Evolutionary conservation across 2,888 invertebrate genomes (phyloP), one percentile per base, ranked within the genome.

Genomic region (Leptinotarsa rubiginosa): DNA sequence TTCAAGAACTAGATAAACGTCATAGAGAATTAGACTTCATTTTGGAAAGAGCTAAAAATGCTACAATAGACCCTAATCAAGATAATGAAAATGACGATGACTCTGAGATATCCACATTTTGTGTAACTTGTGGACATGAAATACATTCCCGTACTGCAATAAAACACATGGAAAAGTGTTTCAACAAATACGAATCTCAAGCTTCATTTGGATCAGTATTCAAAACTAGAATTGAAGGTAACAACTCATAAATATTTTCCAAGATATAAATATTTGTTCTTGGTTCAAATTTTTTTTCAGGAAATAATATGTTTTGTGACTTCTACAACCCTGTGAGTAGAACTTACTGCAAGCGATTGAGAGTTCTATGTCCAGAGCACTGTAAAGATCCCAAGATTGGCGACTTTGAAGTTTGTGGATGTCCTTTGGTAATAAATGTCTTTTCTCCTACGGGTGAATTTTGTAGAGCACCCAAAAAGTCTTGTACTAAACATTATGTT

Each of bases 91-190:
- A 91, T 76, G 93, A 93, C 82, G 86, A 85, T 22, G 93, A 93
- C 82, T 91, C 92, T 68, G 93, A 93, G 82, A 92, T 93, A 75
- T 95, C 95, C 69, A 95, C 97, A 91, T 97, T 97, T 87, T 99
- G 99, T 87, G 96, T 98, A 49, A 98, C 98, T 0, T 99, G 99
- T 88, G 98, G 98, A 0, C 96, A 96, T 86, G 98, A 98, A 89
- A 95, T 98, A 75, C 95, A 96, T 86, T 95, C 96, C 0, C 92
- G 94, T 71, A 95, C 96, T 0, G 98, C 97, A 0, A 92, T 98
- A 22, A 96, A 96, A 83, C 99, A 99, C 85, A 97, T 99, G 97
- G 98, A 98, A 89, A 97, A 97, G 87, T 99, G 98, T 87, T 99
- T 97, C 88, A 95, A 96, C 80, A 98, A 98, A 92, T 97, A 97